Percentiles rank a stretch among this genome's conserved stretches.
These are phyloP conservation scores for Falcaria lacertinaria DNA, from an alignment of 2,888 invertebrate genomes.

Conservation along the genomic window DNA sequence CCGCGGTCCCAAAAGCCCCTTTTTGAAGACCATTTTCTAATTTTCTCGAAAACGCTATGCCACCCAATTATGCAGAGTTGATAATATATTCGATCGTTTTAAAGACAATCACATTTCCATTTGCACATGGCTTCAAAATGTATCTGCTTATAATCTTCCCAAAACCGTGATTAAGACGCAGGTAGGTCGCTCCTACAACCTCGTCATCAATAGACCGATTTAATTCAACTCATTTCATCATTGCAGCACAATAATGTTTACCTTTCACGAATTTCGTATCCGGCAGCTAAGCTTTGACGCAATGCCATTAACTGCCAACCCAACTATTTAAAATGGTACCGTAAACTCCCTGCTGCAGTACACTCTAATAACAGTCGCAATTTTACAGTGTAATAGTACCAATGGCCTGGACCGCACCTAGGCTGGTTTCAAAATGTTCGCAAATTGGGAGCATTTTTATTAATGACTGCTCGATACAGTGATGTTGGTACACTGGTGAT, in stretches of 20 bases:
- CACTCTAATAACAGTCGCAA: conserved; percentile 19
- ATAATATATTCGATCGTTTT: too few relatives aligned
- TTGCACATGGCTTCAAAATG: too few relatives aligned
- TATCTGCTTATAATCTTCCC: too few relatives aligned
- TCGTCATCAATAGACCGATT: conserved; percentile 20
- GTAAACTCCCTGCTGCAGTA: conserved; percentile 9
- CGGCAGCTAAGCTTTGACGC: conserved; percentile 29
- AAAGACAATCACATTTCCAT: too few relatives aligned
- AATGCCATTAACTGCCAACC: conserved; percentile 20
- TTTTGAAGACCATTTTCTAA: too few relatives aligned
- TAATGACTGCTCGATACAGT: conserved; percentile 6
- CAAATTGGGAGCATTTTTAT: conserved; percentile 24
- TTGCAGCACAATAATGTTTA: conserved; percentile 28
- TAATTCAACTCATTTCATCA: conserved; percentile 29
- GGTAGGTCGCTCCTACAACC: neutral
- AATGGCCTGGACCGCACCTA: conserved; percentile 23
- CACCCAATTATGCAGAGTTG: too few relatives aligned
- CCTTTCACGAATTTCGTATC: conserved; percentile 26
- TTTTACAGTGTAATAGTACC: conserved; percentile 28
- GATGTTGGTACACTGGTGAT: neutral
- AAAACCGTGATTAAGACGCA: too few relatives aligned
- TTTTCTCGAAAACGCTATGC: too few relatives aligned
- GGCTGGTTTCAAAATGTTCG: conserved; percentile 20
- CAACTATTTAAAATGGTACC: conserved; percentile 12
- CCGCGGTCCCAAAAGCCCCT: too few relatives aligned